Conservation (phyloP, 2,888 invertebrate species). For the Onthophagus sagittarius region DNA sequence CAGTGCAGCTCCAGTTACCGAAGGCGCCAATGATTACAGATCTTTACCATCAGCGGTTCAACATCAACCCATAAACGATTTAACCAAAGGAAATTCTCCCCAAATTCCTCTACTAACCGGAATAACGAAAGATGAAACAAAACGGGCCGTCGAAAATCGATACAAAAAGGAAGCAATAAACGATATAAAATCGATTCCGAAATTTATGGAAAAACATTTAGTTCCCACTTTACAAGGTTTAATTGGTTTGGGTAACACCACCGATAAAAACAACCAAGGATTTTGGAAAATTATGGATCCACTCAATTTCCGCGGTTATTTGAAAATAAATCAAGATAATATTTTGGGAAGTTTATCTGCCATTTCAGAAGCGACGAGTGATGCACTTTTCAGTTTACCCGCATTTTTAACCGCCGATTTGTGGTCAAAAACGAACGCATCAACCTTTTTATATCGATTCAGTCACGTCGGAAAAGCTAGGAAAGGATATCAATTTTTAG, state of each 20-base stretch:
- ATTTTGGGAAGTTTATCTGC: conserved; percentile 52
- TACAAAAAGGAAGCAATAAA: conserved; percentile 44
- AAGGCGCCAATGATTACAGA: conserved; percentile 63
- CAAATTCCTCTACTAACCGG: conserved; percentile 69
- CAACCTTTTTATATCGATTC: conserved; percentile 71
- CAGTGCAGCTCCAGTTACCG: conserved; percentile 65
- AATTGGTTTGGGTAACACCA: conserved; percentile 37
- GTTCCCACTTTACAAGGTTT: conserved; percentile 46
- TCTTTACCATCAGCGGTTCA: conserved; percentile 64
- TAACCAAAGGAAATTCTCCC: conserved; percentile 54
- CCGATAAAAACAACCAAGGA: not conserved
- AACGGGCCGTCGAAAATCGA: conserved; percentile 53
- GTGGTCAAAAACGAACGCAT: conserved; percentile 62
- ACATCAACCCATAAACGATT: conserved; percentile 58
- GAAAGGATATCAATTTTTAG: conserved; percentile 62
- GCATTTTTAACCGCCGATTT: conserved; percentile 66
- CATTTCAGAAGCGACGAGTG: conserved; percentile 60
- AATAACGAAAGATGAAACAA: conserved; percentile 69
- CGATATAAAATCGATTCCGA: conserved; percentile 45
- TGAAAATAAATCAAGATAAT: conserved; percentile 37
- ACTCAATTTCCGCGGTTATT: conserved; percentile 41
- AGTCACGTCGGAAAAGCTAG: conserved; percentile 64
- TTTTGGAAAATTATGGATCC: conserved; percentile 34
- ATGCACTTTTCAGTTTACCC: conserved; percentile 70
- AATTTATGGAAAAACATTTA: conserved; percentile 47